Evolutionary conservation across 92 coral and sea anemone genomes (phyloP).

Genomic region (Montipora capitata): DNA sequence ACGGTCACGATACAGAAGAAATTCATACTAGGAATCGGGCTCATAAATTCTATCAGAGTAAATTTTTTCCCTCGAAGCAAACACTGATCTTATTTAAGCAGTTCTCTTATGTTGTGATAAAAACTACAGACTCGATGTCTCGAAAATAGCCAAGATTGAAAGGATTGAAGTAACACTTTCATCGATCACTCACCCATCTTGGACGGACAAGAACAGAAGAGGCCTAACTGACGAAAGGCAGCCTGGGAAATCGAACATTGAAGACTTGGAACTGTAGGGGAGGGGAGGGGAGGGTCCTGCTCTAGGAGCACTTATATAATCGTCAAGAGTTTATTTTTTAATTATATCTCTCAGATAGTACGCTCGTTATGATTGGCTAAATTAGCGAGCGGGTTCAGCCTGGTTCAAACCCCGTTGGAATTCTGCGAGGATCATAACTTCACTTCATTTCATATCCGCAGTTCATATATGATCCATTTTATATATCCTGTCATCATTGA

Average conservation of each 20-base stretch:
- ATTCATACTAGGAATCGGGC: not conserved
- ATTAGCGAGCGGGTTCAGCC: too few relatives aligned
- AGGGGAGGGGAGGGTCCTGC: slow-evolving; percentile 1
- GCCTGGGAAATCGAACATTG: slow-evolving; percentile 65
- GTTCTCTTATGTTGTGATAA: not conserved
- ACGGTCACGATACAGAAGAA: too few relatives aligned
- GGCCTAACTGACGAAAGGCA: slow-evolving; percentile 69
- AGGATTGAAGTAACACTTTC: slow-evolving; percentile 48
- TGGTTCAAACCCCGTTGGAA: too few relatives aligned
- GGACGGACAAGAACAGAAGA: slow-evolving; percentile 86
- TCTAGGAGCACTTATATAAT: too few relatives aligned
- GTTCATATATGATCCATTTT: too few relatives aligned
- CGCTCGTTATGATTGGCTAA: too few relatives aligned
- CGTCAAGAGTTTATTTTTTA: too few relatives aligned
- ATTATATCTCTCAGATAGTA: too few relatives aligned
- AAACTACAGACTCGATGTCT: slow-evolving; percentile 42
- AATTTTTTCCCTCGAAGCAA: not conserved
- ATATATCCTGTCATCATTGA: too few relatives aligned
- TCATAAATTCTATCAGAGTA: not conserved
- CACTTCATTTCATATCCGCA: too few relatives aligned
- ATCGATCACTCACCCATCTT: slow-evolving; percentile 88
- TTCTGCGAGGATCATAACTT: too few relatives aligned
- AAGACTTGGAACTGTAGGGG: not conserved
- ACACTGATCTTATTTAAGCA: not conserved
- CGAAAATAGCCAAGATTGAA: slow-evolving; percentile 52